Evolutionary conservation across 2,113 vertebrate genomes (phyloP).

Genomic region (Muntiacus muntjak): DNA sequence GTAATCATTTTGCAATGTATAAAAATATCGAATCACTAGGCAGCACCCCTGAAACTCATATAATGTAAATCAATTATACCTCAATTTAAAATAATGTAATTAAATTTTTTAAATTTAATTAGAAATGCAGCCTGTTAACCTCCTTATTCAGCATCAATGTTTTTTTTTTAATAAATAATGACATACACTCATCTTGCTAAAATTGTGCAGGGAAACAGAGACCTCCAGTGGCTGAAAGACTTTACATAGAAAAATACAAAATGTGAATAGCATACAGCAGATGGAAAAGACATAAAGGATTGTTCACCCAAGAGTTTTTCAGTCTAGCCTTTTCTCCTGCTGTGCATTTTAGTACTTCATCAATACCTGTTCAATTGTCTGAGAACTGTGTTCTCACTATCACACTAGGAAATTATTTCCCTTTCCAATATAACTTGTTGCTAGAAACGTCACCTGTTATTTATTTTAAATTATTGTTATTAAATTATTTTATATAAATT

Average conservation of each 20-base stretch:
- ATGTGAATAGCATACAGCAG: constrained; percentile 2
- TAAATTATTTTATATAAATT: not conserved
- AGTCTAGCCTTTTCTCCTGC: constrained; percentile 17
- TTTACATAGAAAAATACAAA: not conserved
- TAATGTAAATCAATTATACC: not conserved
- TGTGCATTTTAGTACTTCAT: constrained; percentile 18
- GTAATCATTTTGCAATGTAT: not conserved
- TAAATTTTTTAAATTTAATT: not conserved
- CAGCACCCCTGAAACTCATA: not conserved
- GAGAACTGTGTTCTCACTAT: not conserved
- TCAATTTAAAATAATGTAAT: not conserved
- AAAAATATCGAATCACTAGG: not conserved
- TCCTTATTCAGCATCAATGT: not conserved
- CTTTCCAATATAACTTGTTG: not conserved
- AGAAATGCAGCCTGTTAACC: not conserved
- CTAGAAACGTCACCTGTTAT: not conserved
- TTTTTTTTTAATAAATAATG: constrained; percentile 20
- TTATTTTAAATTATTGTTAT: constrained; percentile 11
- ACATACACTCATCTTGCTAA: not conserved
- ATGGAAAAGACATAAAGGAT: constrained; percentile 17
- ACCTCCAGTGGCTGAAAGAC: constrained; percentile 60
- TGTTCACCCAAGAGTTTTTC: not conserved
- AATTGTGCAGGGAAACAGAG: constrained; percentile 55
- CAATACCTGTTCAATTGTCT: not conserved
- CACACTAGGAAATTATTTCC: constrained; percentile 8